Percentiles rank a stretch among this genome's conserved stretches.
Evolutionary conservation across 2,797 vertebrate species (phyloP).

Genomic region (Hydrolagus colliei): DNA sequence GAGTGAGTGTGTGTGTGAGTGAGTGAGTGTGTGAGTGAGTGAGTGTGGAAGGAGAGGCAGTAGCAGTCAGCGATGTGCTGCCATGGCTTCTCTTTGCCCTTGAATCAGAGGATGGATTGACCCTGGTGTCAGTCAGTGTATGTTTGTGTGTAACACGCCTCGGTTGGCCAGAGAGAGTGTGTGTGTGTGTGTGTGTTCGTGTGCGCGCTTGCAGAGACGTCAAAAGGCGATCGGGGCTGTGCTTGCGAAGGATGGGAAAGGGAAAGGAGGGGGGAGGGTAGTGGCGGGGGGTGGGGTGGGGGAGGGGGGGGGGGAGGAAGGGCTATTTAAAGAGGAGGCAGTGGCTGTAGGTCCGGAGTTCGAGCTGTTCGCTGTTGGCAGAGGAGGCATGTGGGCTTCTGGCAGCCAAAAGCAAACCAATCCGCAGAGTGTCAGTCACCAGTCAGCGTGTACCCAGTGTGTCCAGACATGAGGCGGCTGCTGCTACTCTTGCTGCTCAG

Average conservation of each 20-base stretch:
- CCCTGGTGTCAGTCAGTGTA: no score
- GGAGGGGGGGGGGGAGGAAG: not conserved
- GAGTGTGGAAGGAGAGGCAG: no score
- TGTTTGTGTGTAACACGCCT: no score
- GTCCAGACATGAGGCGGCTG: conserved; percentile 35
- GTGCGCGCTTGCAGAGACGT: no score
- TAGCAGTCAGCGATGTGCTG: no score
- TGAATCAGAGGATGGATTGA: no score
- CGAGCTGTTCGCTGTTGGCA: not conserved
- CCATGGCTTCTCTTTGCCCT: no score
- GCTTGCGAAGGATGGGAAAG: not conserved
- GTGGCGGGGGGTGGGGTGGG: not conserved
- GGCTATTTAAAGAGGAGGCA: conserved; percentile 6
- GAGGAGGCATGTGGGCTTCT: conserved; percentile 25
- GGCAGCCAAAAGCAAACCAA: conserved; percentile 18
- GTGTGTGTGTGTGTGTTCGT: no score
- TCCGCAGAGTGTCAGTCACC: not conserved
- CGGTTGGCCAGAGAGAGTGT: no score
- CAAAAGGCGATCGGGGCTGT: no score
- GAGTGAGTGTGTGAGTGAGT: no score
- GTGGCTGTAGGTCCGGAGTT: conserved; percentile 15
- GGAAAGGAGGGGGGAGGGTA: not conserved
- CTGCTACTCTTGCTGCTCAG: conserved; percentile 29
- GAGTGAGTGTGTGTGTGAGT: no score
- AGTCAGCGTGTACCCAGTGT: not conserved